Evolutionary conservation across 2,113 vertebrate genomes (phyloP).

Genomic region (Indri indri): DNA sequence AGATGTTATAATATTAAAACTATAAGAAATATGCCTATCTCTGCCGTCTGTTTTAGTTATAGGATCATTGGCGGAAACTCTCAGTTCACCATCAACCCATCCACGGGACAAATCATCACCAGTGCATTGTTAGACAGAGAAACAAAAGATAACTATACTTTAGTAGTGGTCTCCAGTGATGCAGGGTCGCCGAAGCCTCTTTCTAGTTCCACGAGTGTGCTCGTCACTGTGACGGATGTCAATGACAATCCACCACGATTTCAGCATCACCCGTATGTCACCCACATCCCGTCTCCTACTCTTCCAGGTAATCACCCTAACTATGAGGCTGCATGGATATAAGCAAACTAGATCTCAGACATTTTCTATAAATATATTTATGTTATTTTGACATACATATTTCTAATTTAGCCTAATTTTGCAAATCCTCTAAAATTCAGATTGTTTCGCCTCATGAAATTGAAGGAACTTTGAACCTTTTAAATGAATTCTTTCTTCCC

Average conservation of each 20-base stretch:
- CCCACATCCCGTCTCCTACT: slow-evolving; percentile 93
- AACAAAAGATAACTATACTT: slow-evolving; percentile 89
- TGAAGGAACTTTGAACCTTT: background rate
- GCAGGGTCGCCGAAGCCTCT: slow-evolving; percentile 88
- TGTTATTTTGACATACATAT: background rate
- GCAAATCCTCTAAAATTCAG: background rate
- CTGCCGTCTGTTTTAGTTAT: slow-evolving; percentile 86
- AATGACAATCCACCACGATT: slow-evolving; percentile 98
- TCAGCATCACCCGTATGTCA: slow-evolving; percentile 98
- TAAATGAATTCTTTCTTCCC: background rate
- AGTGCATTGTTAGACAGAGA: slow-evolving; percentile 95
- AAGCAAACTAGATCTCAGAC: background rate
- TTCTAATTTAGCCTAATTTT: background rate
- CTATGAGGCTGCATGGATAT: background rate
- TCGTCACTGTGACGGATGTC: slow-evolving; percentile 90
- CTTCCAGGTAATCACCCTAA: slow-evolving; percentile 86
- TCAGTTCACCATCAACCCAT: slow-evolving; percentile 97
- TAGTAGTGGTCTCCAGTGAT: slow-evolving; percentile 94
- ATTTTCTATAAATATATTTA: background rate
- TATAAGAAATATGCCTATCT: background rate
- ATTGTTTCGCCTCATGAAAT: background rate
- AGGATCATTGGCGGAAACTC: slow-evolving; percentile 92
- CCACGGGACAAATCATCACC: slow-evolving; percentile 97
- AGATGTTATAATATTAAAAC: background rate
- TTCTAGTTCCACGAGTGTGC: slow-evolving; percentile 94